phyloP scores from a whole-genome alignment of 2,888 invertebrate genomes.

The Andrena flavipes region DNA sequence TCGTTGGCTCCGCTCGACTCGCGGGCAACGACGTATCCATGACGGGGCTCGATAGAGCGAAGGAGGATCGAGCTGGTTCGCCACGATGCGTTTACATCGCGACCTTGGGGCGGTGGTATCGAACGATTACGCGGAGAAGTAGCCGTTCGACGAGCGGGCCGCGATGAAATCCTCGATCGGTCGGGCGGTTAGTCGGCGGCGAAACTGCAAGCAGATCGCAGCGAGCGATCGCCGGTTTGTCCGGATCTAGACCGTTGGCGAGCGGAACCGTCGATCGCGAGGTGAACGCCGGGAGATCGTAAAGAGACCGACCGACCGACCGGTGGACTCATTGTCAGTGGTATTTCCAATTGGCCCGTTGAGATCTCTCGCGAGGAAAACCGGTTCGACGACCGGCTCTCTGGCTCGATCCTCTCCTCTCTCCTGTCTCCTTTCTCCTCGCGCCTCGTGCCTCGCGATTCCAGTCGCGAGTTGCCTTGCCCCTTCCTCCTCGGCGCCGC shows the following conservation, averaged over 20 bases:
- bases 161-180: conserved; percentile 51
- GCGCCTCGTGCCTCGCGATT: conserved; percentile 11
- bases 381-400: conserved; percentile 74
- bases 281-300: conserved; percentile 63
- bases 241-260: conserved; percentile 46
- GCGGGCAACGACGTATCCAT: conserved; percentile 14
- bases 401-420: conserved; percentile 35
- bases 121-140: conserved; percentile 21
- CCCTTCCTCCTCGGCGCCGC: conserved; percentile 17
- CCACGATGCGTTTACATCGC: neutral
- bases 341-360: conserved; percentile 73
- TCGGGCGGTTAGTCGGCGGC: conserved; percentile 20
- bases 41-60: neutral
- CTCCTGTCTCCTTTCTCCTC: conserved; percentile 4
- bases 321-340: conserved; percentile 70
- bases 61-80: neutral
- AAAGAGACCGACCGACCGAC: conserved; percentile 55
- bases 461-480: conserved; percentile 26
- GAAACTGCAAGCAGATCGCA: conserved; percentile 35
- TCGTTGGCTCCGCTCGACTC: conserved; percentile 1
- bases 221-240: conserved; percentile 14
- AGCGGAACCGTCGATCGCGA: conserved; percentile 36
- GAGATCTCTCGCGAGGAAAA: conserved; percentile 68
- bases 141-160: neutral
- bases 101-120: conserved; percentile 44